phyloP scores from a whole-genome alignment of 1,140 invertebrate genomes.

The Drosophila mauritiana region DNA sequence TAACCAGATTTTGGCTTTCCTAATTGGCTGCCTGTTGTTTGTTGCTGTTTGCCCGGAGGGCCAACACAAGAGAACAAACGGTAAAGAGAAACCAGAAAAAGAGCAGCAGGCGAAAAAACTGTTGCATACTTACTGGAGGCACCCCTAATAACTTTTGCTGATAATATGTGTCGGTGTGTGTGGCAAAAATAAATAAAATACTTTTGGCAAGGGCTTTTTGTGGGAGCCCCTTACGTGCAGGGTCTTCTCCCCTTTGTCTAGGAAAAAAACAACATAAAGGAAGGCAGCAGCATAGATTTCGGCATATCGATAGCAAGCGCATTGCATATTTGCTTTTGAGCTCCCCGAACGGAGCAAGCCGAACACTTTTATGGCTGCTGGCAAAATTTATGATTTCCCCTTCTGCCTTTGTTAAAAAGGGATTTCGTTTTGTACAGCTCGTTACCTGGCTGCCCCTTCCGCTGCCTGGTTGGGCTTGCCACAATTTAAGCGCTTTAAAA shows the following conservation, averaged over 20 bases:
- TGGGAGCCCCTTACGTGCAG: constrained; percentile 47
- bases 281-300: constrained; percentile 56
- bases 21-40: constrained; percentile 71
- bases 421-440: constrained; percentile 69
- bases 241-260: constrained; percentile 43
- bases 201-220: constrained; percentile 22
- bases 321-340: constrained; percentile 62
- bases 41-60: constrained; percentile 50
- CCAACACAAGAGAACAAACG: constrained; percentile 24
- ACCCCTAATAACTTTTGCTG: constrained; percentile 73
- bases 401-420: constrained; percentile 73
- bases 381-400: constrained; percentile 80
- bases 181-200: constrained; percentile 44
- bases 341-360: constrained; percentile 28
- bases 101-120: constrained; percentile 55
- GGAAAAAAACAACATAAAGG: constrained; percentile 16
- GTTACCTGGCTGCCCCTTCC: constrained; percentile 41
- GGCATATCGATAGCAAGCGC: constrained; percentile 73
- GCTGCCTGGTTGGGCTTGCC: constrained; percentile 6
- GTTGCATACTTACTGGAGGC: constrained; percentile 72
- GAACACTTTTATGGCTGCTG: constrained; percentile 76
- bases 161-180: constrained; percentile 24
- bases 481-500: constrained; percentile 74
- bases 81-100: constrained; percentile 2
- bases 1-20: constrained; percentile 62